Conservation (phyloP, 2,888 invertebrate genomes). For the Cheilosia variabilis region DNA sequence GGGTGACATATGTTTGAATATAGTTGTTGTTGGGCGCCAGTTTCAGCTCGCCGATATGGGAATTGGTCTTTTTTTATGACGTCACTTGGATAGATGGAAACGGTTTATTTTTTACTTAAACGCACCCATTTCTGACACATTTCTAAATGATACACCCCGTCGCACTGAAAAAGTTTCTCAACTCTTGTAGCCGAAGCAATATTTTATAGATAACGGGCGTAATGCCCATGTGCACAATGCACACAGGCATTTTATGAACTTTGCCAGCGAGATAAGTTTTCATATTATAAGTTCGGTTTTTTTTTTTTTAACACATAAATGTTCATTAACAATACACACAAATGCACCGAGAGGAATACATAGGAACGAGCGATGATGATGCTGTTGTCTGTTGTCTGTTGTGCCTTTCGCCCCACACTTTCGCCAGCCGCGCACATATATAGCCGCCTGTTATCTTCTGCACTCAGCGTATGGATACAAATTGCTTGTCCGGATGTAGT, state of each 20-base stretch:
- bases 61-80: constrained; percentile 51
- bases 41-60: constrained; percentile 5
- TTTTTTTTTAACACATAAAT: constrained; percentile 57
- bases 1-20: constrained; percentile 50
- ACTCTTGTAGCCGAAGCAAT: constrained; percentile 48
- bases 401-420: background rate
- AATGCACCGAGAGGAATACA: constrained; percentile 31
- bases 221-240: constrained; percentile 68
- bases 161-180: constrained; percentile 14
- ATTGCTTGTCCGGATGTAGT: constrained; percentile 56
- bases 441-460: constrained; percentile 50
- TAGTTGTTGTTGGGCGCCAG: constrained; percentile 62
- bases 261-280: constrained; percentile 70
- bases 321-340: constrained; percentile 60
- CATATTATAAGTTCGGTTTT: constrained; percentile 21
- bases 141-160: constrained; percentile 18
- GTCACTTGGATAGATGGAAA: constrained; percentile 50
- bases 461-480: constrained; percentile 59
- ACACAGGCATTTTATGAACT: constrained; percentile 66
- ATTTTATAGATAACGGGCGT: constrained; percentile 68
- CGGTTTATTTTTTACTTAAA: constrained; percentile 15
- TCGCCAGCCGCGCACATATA: constrained; percentile 18
- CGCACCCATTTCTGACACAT: constrained; percentile 61
- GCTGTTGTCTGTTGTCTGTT: constrained; percentile 9
- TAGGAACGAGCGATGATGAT: constrained; percentile 26